Conservation (phyloP, 2,113 vertebrate genomes). For the Pedionomus torquatus region DNA sequence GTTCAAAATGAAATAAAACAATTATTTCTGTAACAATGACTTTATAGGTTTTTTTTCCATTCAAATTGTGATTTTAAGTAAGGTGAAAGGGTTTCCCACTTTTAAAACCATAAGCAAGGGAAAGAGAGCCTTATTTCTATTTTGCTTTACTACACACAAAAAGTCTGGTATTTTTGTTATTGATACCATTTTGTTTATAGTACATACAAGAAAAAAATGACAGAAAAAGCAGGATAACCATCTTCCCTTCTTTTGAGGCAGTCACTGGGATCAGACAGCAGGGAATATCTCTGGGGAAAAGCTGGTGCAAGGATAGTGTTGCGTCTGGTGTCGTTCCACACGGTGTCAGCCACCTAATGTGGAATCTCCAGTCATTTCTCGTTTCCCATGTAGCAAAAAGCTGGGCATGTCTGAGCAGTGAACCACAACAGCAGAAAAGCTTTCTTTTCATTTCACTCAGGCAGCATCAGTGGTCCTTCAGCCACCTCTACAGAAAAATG, state of each 20-base stretch:
- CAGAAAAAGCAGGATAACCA: not conserved
- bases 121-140: not conserved
- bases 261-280: not conserved
- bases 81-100: not conserved
- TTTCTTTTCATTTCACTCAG: not conserved
- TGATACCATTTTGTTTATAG: not conserved
- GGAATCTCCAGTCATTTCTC: not conserved
- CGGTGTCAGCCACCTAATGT: not conserved
- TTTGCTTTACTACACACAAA: not conserved
- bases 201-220: not conserved
- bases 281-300: not conserved
- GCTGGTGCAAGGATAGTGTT: not conserved
- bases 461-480: not conserved
- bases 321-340: not conserved
- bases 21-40: not conserved
- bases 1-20: not conserved
- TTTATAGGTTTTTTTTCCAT: not conserved
- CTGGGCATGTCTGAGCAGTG: not conserved
- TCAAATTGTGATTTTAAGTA: not conserved
- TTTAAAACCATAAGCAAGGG: not conserved
- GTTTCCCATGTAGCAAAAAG: not conserved
- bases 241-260: not conserved
- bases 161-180: not conserved
- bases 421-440: not conserved
- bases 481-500: not conserved